Base-by-base conservation (phyloP, 2,888 invertebrate species). In the Amphipoea lucens region DNA sequence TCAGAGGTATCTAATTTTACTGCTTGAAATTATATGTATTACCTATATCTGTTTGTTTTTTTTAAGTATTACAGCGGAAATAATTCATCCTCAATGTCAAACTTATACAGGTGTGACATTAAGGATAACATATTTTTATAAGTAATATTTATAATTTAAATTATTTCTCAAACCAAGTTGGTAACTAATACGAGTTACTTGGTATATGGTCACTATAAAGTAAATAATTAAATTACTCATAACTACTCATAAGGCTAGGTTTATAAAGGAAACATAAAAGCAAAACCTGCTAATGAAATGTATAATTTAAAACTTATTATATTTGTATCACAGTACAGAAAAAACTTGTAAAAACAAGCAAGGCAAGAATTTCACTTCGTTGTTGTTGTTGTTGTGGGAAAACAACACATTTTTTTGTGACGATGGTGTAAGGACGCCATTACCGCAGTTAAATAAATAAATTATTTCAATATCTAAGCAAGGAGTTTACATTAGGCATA, bases 281-380 rank as follows among this genome's bases (percentile, higher is more conserved):
- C 12, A 36, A 23, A 42, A 14, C 40, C 66, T 54, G 14, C 57
- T 12, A 63, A 82, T 57, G 5, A 42, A 67, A 69, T 48, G 1
- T 68, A 57, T 23, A 29, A 57, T 81, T 57, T 57, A n/a, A 60
- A 82, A 23, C 17, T 40, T 68, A 48, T 51, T 71, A 67, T 12
- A 67, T 71, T 51, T 29, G 3, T 36, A 60, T n/a, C 29, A 51
- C 29, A 51, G 14, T 40, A 40, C n/a, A n/a, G n/a, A 42, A 81
- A 45, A 63, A 51, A 48, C 14, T n/a, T 83, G 2, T 65, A 48
- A 65, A 17, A 69, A 63, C 42, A 67, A 36, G 12, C 23, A 54
- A 54, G 45, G 51, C 51, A 6, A 6, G 5, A n/a, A 68, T 73
- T 77, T 71, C 23, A 67, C 20, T 40, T n/a, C 4, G 36, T 70